Evolutionary conservation across 2,797 vertebrate species (phyloP).

Genomic region (Hoplostethus mediterraneus): DNA sequence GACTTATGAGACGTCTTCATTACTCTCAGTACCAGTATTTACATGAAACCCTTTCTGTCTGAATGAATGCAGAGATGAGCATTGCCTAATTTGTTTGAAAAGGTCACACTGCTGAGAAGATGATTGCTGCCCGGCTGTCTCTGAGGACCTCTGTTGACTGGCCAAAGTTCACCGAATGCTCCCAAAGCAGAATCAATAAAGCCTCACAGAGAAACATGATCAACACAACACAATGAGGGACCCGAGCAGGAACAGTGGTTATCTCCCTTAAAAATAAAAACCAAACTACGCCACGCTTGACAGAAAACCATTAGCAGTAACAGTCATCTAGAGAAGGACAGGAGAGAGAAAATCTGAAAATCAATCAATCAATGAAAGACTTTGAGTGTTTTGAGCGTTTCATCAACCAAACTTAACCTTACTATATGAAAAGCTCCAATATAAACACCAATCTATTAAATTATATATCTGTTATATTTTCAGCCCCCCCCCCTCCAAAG

Average conservation of each 20-base stretch:
- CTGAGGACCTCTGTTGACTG: constrained; percentile 24
- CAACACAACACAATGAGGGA: background rate
- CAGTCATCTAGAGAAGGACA: background rate
- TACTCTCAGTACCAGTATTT: constrained; percentile 21
- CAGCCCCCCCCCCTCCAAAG: too few relatives aligned
- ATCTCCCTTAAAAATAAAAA: background rate
- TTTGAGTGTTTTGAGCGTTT: background rate
- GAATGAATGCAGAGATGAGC: background rate
- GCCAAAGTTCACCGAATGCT: constrained; percentile 33
- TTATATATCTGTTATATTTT: too few relatives aligned
- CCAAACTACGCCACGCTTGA: too few relatives aligned
- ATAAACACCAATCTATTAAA: too few relatives aligned
- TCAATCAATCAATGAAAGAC: background rate
- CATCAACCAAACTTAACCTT: too few relatives aligned
- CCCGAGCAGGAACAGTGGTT: background rate
- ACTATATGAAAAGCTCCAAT: too few relatives aligned
- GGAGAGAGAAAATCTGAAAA: background rate
- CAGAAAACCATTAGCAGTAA: too few relatives aligned
- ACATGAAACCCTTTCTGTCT: background rate
- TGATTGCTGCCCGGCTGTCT: background rate
- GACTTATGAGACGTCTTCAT: background rate
- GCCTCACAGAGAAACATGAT: background rate
- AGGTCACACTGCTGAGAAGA: background rate
- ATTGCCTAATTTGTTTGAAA: background rate
- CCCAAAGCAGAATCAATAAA: constrained; percentile 31